These are phyloP conservation scores for Tenthredo livida DNA, from an alignment of 2,888 invertebrate species.

Conservation along the genomic window DNA sequence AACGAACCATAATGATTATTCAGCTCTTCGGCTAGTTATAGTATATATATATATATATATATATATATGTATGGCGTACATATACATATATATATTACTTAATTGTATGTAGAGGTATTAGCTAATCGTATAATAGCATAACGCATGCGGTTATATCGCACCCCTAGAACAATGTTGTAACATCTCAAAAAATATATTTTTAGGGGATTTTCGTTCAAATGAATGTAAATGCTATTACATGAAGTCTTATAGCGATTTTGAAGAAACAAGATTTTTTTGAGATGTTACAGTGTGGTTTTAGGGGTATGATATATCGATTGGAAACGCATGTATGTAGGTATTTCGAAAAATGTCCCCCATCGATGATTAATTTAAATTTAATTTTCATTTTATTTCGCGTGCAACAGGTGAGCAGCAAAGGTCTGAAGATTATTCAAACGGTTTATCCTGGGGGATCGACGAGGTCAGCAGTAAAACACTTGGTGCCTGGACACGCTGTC, in stretches of 20 bases:
- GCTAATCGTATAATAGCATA: neutral
- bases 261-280: no score
- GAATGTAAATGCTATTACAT: no score
- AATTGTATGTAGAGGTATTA: neutral
- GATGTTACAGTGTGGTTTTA: no score
- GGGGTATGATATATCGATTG: no score
- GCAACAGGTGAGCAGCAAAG: conserved; percentile 90
- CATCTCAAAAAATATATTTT: no score
- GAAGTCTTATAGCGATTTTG: no score
- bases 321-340: no score
- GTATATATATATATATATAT: neutral
- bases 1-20: neutral
- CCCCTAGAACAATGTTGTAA: no score
- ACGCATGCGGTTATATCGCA: no score
- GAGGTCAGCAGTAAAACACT: conserved; percentile 90
- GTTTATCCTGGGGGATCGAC: conserved; percentile 78
- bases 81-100: neutral
- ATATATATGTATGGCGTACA: no score
- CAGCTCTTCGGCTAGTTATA: neutral
- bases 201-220: no score
- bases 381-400: conserved; percentile 36
- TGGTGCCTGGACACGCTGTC: conserved; percentile 96
- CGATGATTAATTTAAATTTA: neutral
- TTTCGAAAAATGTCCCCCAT: no score
- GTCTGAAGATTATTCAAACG: conserved; percentile 95